These are phyloP conservation scores for Chloromyia formosa DNA, from an alignment of 2,888 invertebrate species.

Conservation along the genomic window DNA sequence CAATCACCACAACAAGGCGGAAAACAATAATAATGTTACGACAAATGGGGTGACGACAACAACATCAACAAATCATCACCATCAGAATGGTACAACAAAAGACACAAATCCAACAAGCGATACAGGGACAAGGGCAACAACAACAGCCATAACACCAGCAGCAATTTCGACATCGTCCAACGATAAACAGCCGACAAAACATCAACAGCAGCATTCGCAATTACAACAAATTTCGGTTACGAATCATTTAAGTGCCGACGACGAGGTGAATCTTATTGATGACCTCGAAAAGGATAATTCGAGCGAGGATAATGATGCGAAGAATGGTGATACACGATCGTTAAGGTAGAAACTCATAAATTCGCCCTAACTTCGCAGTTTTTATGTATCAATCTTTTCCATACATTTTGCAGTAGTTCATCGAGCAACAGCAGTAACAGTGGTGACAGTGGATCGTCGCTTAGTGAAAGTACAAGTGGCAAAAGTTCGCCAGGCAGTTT, in stretches of 20 bases:
- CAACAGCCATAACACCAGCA: conserved; percentile 43
- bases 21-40: conserved; percentile 47
- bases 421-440: conserved; percentile 50
- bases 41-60: conserved; percentile 57
- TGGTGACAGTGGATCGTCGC: conserved; percentile 53
- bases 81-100: conserved; percentile 37
- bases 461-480: conserved; percentile 59
- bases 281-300: conserved; percentile 53
- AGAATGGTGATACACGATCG: conserved; percentile 53
- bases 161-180: conserved; percentile 48
- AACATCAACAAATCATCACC: conserved; percentile 60
- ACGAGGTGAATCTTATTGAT: conserved; percentile 56
- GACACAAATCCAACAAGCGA: conserved; percentile 20
- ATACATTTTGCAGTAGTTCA: conserved; percentile 24
- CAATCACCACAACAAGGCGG: conserved; percentile 55
- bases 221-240: conserved; percentile 59
- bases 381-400: background rate
- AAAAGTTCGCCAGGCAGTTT: conserved; percentile 60
- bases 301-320: conserved; percentile 50
- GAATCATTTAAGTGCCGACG: conserved; percentile 52
- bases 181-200: conserved; percentile 53
- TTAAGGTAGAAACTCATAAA: conserved; percentile 51
- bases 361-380: background rate
- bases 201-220: conserved; percentile 54
- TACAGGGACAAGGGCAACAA: conserved; percentile 55